Base-by-base conservation (phyloP, 2,113 vertebrate genomes). In the Crotophaga sulcirostris region DNA sequence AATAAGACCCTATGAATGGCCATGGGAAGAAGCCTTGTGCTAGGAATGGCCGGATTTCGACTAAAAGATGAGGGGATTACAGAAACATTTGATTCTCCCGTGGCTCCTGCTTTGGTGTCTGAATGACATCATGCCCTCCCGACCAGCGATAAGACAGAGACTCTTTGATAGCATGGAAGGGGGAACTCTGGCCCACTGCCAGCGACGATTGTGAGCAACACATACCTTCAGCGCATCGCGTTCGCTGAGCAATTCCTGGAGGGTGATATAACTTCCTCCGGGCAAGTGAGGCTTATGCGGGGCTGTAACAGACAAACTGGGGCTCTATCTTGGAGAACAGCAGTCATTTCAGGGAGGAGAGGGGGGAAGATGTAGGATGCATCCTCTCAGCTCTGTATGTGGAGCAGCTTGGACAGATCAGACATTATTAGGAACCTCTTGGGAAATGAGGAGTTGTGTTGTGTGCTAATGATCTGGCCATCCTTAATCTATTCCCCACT, bases 221-320 rank as follows among this genome's bases (percentile, higher is more conserved):
- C 95, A 85, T 94, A 90, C 93, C 92, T 94, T 77, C 86, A 76
- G 68, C 1, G 2, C 59, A 2, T 68, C 67, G 24, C 60, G 12
- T 38, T 55, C 2, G 7, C 73, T 4, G 3, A 38, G 55, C 56
- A 52, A 47, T 93, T 95, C 95, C 91, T 96, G 49, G 1, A n/a
- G 93, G 74, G 40, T 96, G 95, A 84, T 66, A 19, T 92, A 96
- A 95, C 87, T 54, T 94, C 96, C 95, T 92, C 56, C 6, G 3
- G 29, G 60, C 31, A 1, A 68, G 62, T 4, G 40, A 34, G 63
- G 64, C 60, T 84, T 5, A 0, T 68, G 77, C 1, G 13, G 38
- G 58, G 69, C 56, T 84, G 59, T 16, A 58, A 28, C 0, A 0
- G 85, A 90, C 80, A 91, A 91, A 64, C 84, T 1, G 1, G 44